phyloP scores from a whole-genome alignment of 2,797 vertebrate species.

The Scarus forsteni region DNA sequence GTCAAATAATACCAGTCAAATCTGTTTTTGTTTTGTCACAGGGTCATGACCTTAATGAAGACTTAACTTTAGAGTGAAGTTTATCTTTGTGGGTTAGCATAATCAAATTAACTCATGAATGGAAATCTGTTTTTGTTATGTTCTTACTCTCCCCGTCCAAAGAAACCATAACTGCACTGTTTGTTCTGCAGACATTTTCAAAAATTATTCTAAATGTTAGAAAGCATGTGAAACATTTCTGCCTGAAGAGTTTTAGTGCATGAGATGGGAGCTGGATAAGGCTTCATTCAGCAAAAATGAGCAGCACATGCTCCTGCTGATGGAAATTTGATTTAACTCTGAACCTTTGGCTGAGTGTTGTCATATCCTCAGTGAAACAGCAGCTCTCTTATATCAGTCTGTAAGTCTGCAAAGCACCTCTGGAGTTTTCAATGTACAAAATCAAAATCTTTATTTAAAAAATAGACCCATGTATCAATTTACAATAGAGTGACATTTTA shows the following conservation, averaged over 20 bases:
- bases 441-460: too few relatives aligned
- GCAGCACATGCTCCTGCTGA: conserved; percentile 49
- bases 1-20: too few relatives aligned
- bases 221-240: conserved; percentile 3
- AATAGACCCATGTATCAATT: too few relatives aligned
- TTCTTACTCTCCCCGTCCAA: background rate
- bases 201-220: too few relatives aligned
- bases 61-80: background rate
- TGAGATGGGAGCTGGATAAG: conserved; percentile 9
- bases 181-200: too few relatives aligned
- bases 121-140: too few relatives aligned
- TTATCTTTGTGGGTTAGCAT: background rate
- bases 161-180: background rate
- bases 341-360: background rate
- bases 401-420: background rate
- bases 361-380: background rate
- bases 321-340: conserved; percentile 42
- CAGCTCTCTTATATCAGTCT: background rate
- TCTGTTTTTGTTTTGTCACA: too few relatives aligned
- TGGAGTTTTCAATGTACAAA: background rate
- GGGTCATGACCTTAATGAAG: too few relatives aligned
- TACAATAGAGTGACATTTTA: too few relatives aligned
- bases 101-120: too few relatives aligned
- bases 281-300: conserved; percentile 46
- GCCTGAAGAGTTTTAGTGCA: background rate